phyloP scores from a whole-genome alignment of 1,140 invertebrate genomes.

The Steinernema khuongi region DNA sequence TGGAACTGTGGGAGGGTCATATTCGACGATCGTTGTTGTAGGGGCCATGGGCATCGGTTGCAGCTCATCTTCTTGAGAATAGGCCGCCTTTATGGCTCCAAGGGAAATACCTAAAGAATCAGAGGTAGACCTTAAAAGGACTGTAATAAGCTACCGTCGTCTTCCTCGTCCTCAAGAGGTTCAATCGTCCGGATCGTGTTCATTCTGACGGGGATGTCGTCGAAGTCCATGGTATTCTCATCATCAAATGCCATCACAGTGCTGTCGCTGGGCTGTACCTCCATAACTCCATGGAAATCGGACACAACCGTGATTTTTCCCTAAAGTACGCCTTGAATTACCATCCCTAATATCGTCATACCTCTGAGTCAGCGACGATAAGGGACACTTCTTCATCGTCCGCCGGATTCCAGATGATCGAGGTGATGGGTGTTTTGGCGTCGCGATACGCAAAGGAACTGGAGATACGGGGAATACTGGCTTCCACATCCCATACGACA shows the following conservation, averaged over 20 bases:
- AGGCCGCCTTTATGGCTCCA: background rate
- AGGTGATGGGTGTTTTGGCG: background rate
- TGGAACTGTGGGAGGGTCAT: background rate
- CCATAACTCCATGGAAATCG: background rate
- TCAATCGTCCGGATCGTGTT: background rate
- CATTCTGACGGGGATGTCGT: background rate
- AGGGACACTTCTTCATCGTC: background rate
- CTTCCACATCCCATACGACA: constrained; percentile 1
- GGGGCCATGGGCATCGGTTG: background rate
- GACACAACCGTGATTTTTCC: background rate
- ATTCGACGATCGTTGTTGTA: background rate
- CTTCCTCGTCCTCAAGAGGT: background rate
- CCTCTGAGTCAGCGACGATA: constrained; percentile 4
- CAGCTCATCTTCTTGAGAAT: background rate
- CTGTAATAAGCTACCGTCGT: background rate
- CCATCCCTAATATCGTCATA: constrained; percentile 57
- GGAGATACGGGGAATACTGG: background rate
- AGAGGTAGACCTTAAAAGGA: background rate
- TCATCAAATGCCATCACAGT: background rate
- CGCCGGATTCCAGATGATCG: background rate
- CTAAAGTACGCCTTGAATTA: background rate
- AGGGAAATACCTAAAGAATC: background rate
- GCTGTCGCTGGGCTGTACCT: background rate
- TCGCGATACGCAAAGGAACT: background rate
- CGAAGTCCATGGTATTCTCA: background rate